Percentiles rank a stretch among this genome's conserved stretches.
Conservation (phyloP, 1,140 invertebrate genomes). For the Sitobion miscanthi region DNA sequence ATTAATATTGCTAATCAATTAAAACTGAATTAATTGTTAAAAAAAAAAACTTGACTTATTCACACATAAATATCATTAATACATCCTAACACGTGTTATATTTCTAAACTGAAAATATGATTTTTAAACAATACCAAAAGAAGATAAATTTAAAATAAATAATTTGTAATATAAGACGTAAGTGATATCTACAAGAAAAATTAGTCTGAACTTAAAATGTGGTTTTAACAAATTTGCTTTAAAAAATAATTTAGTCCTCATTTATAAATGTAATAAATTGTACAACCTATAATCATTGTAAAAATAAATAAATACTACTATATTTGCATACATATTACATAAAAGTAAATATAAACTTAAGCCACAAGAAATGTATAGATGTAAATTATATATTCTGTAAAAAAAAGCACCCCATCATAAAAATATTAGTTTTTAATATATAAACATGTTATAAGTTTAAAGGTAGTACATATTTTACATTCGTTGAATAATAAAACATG, state of each 20-base stretch:
- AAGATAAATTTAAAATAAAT: not conserved
- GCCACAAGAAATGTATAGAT: not conserved
- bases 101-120: not conserved
- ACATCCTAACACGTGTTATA: not conserved
- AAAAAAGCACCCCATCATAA: not conserved
- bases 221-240: not conserved
- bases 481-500: not conserved
- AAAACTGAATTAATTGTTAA: not conserved
- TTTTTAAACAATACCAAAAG: not conserved
- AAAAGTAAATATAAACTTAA: not conserved
- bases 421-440: not conserved
- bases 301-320: not conserved
- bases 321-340: not conserved
- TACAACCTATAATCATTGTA: not conserved
- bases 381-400: not conserved
- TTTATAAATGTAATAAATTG: not conserved
- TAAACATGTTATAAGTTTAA: not conserved
- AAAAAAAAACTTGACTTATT: not conserved
- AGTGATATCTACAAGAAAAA: not conserved
- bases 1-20: slow-evolving; percentile 3
- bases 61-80: not conserved
- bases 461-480: not conserved
- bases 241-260: not conserved
- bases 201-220: not conserved
- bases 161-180: not conserved